Base-by-base conservation (phyloP, 92 coral and sea anemone species). In the Phenganax stokvisi region DNA sequence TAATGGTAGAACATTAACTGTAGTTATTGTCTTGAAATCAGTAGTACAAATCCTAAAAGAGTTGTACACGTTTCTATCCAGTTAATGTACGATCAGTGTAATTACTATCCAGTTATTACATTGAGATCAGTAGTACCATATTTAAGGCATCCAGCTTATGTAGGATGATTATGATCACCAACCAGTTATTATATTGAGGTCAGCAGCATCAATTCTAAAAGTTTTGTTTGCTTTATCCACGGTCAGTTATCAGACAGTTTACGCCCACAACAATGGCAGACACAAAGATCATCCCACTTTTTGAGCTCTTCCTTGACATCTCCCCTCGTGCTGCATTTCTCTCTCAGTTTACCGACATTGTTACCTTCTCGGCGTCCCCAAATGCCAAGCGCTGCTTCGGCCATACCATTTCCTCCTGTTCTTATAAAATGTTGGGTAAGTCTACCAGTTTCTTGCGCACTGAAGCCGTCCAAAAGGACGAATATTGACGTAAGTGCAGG, bases 201-300 rank as follows among this genome's bases (percentile, higher is more conserved):
- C 9, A 10, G 17, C 2, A 37, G 47, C 47, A 37, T 5, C 2
- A 5, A 37, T 37, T 37, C 47, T 37, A 37, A 37, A 5, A 37
- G 47, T 37, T 37, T 37, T 37, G 5, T 37, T 5, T 11, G 2
- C 37, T 7, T 64, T n/a, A 6, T 20, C 47, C 47, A 37, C 47
- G 47, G 47, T 37, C 47, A 37, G 47, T 64, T 20, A 8, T 64
- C 37, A 13, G 6, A 7, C 70, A 64, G 70, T 17, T n/a, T 64
- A 20, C 27, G 27, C 30, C 80, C 69, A 76, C 81, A 76, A 29
- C 81, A 68, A 60, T 76, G 28, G 47, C 81, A 76, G 31, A 59
- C 56, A 58, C 20, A 1, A 3, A 57, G 51, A 10, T 57, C 6
- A 8, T 57, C 54, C 81, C 81, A 76, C 31, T 76, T 53, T 2